Percentiles rank a stretch among this genome's conserved stretches.
Evolutionary conservation across 2,113 vertebrate genomes (phyloP).

Genomic region (Phalacrocorax carbo): DNA sequence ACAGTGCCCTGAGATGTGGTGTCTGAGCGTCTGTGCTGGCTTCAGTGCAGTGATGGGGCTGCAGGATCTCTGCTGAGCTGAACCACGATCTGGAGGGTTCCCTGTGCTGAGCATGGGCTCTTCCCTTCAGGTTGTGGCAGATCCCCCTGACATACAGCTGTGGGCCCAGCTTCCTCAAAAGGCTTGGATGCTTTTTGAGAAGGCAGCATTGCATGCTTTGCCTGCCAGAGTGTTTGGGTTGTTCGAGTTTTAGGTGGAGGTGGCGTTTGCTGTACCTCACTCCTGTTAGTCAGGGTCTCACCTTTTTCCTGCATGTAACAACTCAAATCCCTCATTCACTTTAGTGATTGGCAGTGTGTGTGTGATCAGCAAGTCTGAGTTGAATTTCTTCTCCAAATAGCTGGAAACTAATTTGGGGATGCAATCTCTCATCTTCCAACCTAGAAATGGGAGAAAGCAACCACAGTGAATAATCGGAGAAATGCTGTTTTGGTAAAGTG

Average conservation of each 20-base stretch:
- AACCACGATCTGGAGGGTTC: neutral
- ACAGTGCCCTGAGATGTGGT: neutral
- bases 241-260: neutral
- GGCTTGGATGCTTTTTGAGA: neutral
- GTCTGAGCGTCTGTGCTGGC: neutral
- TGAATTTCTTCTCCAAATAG: slow-evolving; percentile 86
- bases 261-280: neutral
- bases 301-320: slow-evolving; percentile 74
- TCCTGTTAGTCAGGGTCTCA: neutral
- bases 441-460: neutral
- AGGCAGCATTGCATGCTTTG: neutral
- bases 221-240: neutral
- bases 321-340: slow-evolving; percentile 82
- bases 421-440: slow-evolving; percentile 44
- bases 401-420: slow-evolving; percentile 83
- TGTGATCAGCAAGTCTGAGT: slow-evolving; percentile 84
- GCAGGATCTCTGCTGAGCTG: neutral
- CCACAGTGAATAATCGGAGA: neutral
- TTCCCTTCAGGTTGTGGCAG: neutral
- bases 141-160: rapidly evolving
- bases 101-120: neutral
- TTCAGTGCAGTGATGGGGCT: neutral
- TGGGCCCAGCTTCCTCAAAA: neutral
- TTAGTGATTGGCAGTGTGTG: slow-evolving; percentile 80
- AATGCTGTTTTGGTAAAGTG: neutral